These are phyloP conservation scores for Euplexia lucipara DNA, from an alignment of 2,888 invertebrate species.

Conservation along the genomic window DNA sequence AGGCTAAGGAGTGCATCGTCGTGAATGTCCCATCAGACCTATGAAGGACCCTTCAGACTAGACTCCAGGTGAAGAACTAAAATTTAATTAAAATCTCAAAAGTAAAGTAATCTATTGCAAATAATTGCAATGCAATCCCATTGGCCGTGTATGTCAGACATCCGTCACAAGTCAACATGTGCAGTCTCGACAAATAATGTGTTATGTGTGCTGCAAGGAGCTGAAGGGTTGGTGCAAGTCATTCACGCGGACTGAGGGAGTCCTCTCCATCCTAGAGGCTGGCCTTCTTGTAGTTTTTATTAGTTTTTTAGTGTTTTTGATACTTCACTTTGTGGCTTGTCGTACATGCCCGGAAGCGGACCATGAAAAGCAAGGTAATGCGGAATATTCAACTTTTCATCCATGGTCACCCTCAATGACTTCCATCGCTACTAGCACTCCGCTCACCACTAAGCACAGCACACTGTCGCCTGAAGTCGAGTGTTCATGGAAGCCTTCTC, in stretches of 20 bases:
- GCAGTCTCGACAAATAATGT: constrained; percentile 74
- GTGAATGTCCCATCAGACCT: not conserved
- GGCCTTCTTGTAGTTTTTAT: constrained; percentile 74
- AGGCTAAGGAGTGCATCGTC: not conserved
- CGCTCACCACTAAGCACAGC: constrained; percentile 6
- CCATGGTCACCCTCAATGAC: not conserved
- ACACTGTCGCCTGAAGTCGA: constrained; percentile 62
- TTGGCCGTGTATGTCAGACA: constrained; percentile 68
- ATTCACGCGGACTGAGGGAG: constrained; percentile 79
- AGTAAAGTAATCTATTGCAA: constrained; percentile 5
- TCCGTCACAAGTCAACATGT: constrained; percentile 58
- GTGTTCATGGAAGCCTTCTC: constrained; percentile 82
- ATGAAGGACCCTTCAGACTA: not conserved
- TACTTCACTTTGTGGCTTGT: constrained; percentile 79
- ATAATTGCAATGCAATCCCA: constrained; percentile 63
- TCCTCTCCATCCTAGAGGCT: constrained; percentile 74
- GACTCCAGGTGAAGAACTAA: not conserved
- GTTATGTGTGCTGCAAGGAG: constrained; percentile 78
- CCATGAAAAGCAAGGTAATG: not conserved
- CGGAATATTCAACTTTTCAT: too few relatives aligned
- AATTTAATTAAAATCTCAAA: not conserved
- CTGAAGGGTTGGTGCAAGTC: constrained; percentile 82
- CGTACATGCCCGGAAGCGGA: constrained; percentile 3
- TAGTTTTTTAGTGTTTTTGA: constrained; percentile 75
- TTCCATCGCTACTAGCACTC: too few relatives aligned